Evolutionary conservation across 1,140 invertebrate genomes (phyloP).

Genomic region (Ceratina calcarata): DNA sequence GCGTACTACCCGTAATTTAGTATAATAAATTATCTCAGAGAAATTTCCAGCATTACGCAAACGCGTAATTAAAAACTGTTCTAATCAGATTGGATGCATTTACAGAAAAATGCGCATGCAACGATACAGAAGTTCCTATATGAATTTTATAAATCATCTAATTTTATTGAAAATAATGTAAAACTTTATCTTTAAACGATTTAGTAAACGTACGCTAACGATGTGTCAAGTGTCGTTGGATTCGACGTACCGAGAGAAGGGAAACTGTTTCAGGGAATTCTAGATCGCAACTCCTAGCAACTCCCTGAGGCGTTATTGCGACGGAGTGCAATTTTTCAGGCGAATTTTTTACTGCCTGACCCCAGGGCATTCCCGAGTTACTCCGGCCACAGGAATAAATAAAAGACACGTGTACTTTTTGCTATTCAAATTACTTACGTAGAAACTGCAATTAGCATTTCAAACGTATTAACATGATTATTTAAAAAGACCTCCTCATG

Average conservation of each 20-base stretch:
- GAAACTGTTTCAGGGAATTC: conserved; percentile 12
- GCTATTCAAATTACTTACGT: neutral
- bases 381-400: too few species aligned
- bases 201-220: neutral
- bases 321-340: neutral
- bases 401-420: neutral
- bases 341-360: neutral
- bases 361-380: neutral
- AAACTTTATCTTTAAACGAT: neutral
- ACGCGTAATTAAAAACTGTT: too few species aligned
- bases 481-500: neutral
- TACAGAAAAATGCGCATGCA: too few species aligned
- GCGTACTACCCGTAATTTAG: conserved; percentile 2
- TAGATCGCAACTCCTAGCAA: neutral
- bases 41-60: neutral
- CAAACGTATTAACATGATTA: neutral
- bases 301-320: neutral
- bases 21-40: conserved; percentile 23
- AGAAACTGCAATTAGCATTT: too few species aligned
- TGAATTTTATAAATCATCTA: too few species aligned
- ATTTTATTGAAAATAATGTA: too few species aligned
- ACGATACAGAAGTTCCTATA: too few species aligned
- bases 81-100: too few species aligned
- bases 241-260: neutral
- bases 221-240: conserved; percentile 27